Percentiles rank a stretch among this genome's conserved stretches.
phyloP scores from a whole-genome alignment of 2,888 invertebrate species.

The Lasioglossum morio region DNA sequence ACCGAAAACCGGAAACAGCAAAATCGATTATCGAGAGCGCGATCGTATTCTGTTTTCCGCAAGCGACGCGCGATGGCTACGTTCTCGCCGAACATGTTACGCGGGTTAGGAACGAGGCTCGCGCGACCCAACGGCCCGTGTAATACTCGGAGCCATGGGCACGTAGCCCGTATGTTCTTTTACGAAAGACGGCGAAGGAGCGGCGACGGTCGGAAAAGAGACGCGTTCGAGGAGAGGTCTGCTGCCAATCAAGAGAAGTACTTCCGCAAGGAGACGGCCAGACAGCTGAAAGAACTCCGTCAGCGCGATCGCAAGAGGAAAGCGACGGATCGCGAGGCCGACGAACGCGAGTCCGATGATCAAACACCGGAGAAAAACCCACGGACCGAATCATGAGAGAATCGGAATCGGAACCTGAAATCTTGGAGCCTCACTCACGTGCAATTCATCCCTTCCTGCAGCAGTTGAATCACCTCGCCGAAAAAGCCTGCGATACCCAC shows the following conservation, averaged over 20 bases:
- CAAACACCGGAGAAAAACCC: neutral
- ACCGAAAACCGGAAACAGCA: neutral
- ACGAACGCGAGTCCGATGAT: neutral
- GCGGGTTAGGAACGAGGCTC: conserved; percentile 25
- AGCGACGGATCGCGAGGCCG: neutral
- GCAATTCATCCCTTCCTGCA: conserved; percentile 81
- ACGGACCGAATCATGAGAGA: neutral
- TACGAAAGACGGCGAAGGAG: conserved; percentile 76
- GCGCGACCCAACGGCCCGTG: neutral
- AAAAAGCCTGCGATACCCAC: conserved; percentile 79
- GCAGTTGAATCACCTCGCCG: conserved; percentile 78
- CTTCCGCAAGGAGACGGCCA: conserved; percentile 76
- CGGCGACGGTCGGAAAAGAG: conserved; percentile 78
- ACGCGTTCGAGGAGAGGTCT: conserved; percentile 78
- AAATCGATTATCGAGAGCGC: neutral
- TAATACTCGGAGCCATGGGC: neutral
- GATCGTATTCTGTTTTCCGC: neutral
- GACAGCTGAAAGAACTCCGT: conserved; percentile 74
- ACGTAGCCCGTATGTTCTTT: neutral
- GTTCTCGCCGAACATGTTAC: conserved; percentile 35
- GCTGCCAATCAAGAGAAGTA: conserved; percentile 80
- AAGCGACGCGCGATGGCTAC: neutral
- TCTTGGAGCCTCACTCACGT: conserved; percentile 73
- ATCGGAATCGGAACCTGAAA: neutral
- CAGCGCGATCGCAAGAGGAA: conserved; percentile 21